phyloP scores from a whole-genome alignment of 2,113 vertebrate species.

The Tichodroma muraria region DNA sequence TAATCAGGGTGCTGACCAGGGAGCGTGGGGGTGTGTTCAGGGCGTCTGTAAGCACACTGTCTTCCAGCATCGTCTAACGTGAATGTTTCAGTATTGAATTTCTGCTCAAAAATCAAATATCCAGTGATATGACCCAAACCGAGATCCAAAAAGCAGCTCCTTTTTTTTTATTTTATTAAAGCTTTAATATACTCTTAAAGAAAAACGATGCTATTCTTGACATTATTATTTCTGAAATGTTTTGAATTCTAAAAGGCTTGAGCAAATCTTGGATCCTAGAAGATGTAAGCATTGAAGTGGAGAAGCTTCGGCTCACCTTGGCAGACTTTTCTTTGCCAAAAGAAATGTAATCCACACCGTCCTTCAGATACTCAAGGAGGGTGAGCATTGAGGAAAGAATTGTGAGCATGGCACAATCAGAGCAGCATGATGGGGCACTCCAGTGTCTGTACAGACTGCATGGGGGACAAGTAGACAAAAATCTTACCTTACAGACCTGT shows the following conservation, averaged over 20 bases:
- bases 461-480: neutral
- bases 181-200: neutral
- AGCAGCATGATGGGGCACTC: fast-evolving
- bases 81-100: neutral
- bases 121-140: neutral
- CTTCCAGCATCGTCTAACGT: neutral
- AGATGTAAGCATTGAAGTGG: neutral
- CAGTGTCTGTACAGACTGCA: neutral
- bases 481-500: neutral
- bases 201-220: neutral
- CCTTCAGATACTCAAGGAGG: neutral
- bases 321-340: neutral
- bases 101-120: neutral
- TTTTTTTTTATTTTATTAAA: too few species aligned
- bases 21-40: fast-evolving
- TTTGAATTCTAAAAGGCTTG: neutral
- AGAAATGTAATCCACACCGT: neutral
- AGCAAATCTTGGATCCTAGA: neutral
- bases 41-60: neutral
- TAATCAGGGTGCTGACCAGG: neutral
- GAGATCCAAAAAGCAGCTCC: neutral
- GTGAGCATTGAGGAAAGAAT: neutral
- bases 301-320: neutral
- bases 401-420: fast-evolving
- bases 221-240: neutral